Evolutionary conservation across 2,797 vertebrate species (phyloP), one percentile per base, ranked within the genome.

Genomic region (Buphagus erythrorhynchus): DNA sequence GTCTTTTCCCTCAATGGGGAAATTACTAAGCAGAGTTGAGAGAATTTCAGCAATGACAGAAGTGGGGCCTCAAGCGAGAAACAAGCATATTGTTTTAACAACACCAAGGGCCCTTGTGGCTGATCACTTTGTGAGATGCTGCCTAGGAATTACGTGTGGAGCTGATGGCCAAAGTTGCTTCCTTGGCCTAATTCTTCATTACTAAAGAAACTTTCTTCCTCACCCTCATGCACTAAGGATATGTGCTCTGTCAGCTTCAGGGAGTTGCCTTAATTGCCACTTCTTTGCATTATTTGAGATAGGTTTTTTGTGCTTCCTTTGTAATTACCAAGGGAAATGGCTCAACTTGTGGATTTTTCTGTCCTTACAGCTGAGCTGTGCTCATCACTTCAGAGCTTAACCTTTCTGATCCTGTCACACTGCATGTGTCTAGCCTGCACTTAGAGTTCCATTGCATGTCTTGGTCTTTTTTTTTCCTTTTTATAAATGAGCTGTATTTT

Each of bases 191-290:
- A 57, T 67, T 63, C 17, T 67, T 74, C 31, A 16, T 86, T 75
- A 19, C 20, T 25, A 16, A 16, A 42, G 69, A 71, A 83, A 19
- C 28, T n/a, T 17, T 51, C 25, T 61, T 72, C 42, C 46, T 75
- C 0, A 0, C 40, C 21, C 7, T 68, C 0, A 0, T 10, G 11
- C 0, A 1, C 35, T 58, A 61, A 72, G 42, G 42, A 17, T 49
- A 29, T 1, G 1, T 3, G 2, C 17, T 33, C 62, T 48, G 28
- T 61, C 58, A 89, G 46, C 75, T 75, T 86, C n/a, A 58, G 51
- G 33, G 46, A 82, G 16, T 13, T 87, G 48, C 40, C 28, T 68
- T 65, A 72, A 49, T 28, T 68, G n/a, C 7, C 19, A 1, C 29
- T 85, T 83, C n/a, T 79, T 77, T 46, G 16, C 46, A 22, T 63